Evolutionary conservation across 64 coral and sea anemone genomes (phyloP).

Genomic region (Pachyseris speciosa): DNA sequence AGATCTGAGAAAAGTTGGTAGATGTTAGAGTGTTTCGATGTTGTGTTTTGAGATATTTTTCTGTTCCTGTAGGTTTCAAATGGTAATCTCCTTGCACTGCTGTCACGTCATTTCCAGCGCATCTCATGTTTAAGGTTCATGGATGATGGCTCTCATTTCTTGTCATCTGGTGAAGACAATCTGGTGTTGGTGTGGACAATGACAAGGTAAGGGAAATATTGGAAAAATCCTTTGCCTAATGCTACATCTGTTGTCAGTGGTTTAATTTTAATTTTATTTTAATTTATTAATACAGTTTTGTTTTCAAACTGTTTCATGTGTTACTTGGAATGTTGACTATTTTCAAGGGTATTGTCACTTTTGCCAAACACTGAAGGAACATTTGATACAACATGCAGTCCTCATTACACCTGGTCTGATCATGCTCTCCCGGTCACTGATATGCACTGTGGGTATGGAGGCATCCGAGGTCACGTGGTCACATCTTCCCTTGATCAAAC

Average conservation of each 20-base stretch:
- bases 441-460: conserved; percentile 85
- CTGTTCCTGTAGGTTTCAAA: conserved; percentile 71
- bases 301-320: neutral
- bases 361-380: conserved; percentile 1
- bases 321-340: neutral
- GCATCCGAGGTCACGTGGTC: conserved; percentile 76
- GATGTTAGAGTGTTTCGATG: too few species aligned
- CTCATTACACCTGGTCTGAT: conserved; percentile 93
- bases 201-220: conserved; percentile 54
- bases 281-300: too few species aligned
- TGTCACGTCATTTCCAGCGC: conserved; percentile 89
- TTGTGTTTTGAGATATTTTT: neutral
- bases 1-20: neutral
- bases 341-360: conserved; percentile 56
- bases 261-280: too few species aligned
- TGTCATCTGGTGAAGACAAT: conserved; percentile 97
- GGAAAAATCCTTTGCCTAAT: neutral
- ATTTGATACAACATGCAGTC: conserved; percentile 35
- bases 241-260: neutral
- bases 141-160: conserved; percentile 88
- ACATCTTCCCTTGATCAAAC: conserved; percentile 98
- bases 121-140: conserved; percentile 93
- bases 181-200: conserved; percentile 89
- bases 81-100: conserved; percentile 76
- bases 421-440: conserved; percentile 91